Conservation (phyloP, 2,113 vertebrate genomes). For the Podarcis raffonei region DNA sequence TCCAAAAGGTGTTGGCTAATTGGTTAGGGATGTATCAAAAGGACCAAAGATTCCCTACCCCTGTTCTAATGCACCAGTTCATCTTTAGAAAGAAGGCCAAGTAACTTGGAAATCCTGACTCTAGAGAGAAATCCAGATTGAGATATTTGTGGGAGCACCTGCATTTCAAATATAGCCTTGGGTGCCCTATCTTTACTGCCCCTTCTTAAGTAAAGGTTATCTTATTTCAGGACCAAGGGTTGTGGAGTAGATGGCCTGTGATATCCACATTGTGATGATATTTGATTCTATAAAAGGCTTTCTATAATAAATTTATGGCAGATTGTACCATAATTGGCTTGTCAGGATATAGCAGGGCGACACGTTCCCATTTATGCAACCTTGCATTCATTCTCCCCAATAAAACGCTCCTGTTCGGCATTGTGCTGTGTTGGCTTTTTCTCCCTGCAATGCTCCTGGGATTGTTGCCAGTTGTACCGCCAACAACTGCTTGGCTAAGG, state of each 20-base stretch:
- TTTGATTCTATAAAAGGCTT: not conserved
- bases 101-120: not conserved
- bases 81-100: not conserved
- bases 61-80: not conserved
- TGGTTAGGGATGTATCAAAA: not conserved
- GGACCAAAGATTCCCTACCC: not conserved
- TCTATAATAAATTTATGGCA: constrained; percentile 21
- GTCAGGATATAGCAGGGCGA: constrained; percentile 53
- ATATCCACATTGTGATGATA: not conserved
- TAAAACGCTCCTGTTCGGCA: constrained; percentile 49
- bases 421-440: constrained; percentile 39
- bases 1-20: not conserved
- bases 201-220: not conserved
- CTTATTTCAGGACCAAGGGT: not conserved
- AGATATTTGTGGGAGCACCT: not conserved
- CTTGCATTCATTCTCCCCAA: constrained; percentile 20
- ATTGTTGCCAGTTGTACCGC: constrained; percentile 64
- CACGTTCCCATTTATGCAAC: constrained; percentile 59
- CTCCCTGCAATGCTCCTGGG: constrained; percentile 51
- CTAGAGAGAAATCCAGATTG: not conserved
- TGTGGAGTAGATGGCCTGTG: not conserved
- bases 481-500: constrained; percentile 46
- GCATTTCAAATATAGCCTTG: not conserved
- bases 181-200: not conserved
- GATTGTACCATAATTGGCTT: constrained; percentile 38